Percentiles rank a stretch among this genome's conserved stretches.
Evolutionary conservation across 2,113 vertebrate genomes (phyloP).

Genomic region (Ptyas mucosa): DNA sequence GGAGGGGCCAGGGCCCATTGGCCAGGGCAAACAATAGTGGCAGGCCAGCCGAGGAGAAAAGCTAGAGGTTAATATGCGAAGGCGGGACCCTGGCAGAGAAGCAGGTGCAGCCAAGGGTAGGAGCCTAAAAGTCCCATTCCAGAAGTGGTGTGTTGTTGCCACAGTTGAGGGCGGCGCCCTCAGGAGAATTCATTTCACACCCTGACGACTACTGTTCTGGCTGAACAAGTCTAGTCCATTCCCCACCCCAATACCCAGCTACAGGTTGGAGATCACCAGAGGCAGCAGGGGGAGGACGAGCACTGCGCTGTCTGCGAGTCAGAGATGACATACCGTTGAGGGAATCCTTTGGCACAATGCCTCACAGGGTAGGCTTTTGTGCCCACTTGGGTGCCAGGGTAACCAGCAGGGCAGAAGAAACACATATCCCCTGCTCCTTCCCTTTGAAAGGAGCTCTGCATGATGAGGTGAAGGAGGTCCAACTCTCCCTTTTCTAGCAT

Average conservation of each 20-base stretch:
- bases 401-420: slow-evolving; percentile 14
- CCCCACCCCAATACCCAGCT: slow-evolving; percentile 20
- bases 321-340: not conserved
- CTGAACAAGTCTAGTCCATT: slow-evolving; percentile 24
- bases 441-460: not conserved
- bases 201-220: not conserved
- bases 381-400: slow-evolving; percentile 15
- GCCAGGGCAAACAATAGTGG: too few relatives aligned
- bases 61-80: too few relatives aligned
- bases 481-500: not conserved
- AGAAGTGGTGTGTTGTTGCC: not conserved
- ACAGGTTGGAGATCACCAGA: not conserved
- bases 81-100: too few relatives aligned
- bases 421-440: not conserved
- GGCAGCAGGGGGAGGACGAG: not conserved
- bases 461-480: not conserved
- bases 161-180: not conserved
- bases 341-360: slow-evolving; percentile 11
- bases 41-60: too few relatives aligned
- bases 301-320: not conserved
- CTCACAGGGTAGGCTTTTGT: slow-evolving; percentile 6
- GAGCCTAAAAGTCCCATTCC: not conserved
- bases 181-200: slow-evolving; percentile 13
- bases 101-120: too few relatives aligned
- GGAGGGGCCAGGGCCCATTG: too few relatives aligned